Conservation (phyloP, 2,888 invertebrate genomes). For the Melieria picta region DNA sequence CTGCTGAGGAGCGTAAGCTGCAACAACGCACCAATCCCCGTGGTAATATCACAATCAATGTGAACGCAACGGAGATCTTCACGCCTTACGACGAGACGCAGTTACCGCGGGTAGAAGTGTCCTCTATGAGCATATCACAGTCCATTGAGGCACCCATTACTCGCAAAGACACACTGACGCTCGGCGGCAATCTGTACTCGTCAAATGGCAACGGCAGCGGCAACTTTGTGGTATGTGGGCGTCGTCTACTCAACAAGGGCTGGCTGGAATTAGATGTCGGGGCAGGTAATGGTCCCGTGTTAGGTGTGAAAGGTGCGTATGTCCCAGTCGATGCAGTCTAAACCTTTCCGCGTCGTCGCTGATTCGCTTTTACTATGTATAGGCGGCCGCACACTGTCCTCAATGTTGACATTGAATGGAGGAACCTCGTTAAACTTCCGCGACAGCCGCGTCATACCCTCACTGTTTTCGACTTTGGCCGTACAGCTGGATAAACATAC, state of each 20-base stretch:
- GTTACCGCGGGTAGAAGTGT: slow-evolving; percentile 83
- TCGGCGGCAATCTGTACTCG: slow-evolving; percentile 84
- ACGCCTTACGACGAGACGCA: slow-evolving; percentile 81
- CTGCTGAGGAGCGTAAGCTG: slow-evolving; percentile 86
- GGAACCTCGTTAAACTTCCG: slow-evolving; percentile 81
- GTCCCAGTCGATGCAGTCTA: too few relatives aligned
- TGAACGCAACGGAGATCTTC: slow-evolving; percentile 95
- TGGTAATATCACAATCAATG: slow-evolving; percentile 84
- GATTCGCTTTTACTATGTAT: background rate
- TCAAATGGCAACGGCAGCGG: slow-evolving; percentile 84
- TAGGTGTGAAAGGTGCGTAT: slow-evolving; percentile 75
- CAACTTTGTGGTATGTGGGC: slow-evolving; percentile 79
- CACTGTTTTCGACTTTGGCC: slow-evolving; percentile 81
- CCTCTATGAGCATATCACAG: slow-evolving; percentile 92
- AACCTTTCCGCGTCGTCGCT: background rate
- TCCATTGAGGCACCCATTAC: slow-evolving; percentile 94
- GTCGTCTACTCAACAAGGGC: slow-evolving; percentile 82
- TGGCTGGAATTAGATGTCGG: slow-evolving; percentile 89
- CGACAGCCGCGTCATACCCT: slow-evolving; percentile 79
- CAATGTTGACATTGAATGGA: slow-evolving; percentile 69
- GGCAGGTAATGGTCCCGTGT: slow-evolving; percentile 83
- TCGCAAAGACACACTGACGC: slow-evolving; percentile 81
- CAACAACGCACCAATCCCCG: slow-evolving; percentile 93
- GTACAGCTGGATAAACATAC: slow-evolving; percentile 88
- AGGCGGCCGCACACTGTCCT: slow-evolving; percentile 55